These are phyloP conservation scores for Circaetus cinerascens DNA, from an alignment of 2,113 vertebrate genomes.

Conservation along the genomic window DNA sequence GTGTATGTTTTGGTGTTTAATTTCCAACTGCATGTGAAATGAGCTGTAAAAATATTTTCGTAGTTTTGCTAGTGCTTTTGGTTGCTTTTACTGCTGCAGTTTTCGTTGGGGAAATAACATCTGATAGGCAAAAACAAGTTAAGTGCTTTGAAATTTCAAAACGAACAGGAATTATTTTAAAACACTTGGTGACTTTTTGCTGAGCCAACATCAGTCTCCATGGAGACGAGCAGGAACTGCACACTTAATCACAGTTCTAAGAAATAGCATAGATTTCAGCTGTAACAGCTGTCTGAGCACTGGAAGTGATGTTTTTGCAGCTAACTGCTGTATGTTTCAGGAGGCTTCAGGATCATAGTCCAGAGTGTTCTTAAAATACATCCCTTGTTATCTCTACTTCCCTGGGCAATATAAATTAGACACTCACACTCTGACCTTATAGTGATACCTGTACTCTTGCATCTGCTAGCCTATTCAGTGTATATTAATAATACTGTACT, in stretches of 20 bases:
- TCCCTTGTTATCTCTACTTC: background rate
- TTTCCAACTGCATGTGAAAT: conserved; percentile 6
- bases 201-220: conserved; percentile 66
- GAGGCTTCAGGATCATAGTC: background rate
- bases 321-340: background rate
- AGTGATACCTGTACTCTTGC: background rate
- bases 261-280: conserved; percentile 30
- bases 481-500: background rate
- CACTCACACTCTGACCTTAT: background rate
- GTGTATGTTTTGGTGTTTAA: conserved; percentile 3
- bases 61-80: background rate
- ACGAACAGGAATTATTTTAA: conserved; percentile 50
- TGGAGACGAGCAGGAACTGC: conserved; percentile 59
- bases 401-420: background rate
- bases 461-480: background rate
- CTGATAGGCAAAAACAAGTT: conserved; percentile 8
- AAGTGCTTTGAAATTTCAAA: conserved; percentile 41
- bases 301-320: conserved; percentile 7
- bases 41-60: conserved; percentile 14
- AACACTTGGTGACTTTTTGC: conserved; percentile 60
- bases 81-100: background rate
- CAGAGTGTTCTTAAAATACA: background rate
- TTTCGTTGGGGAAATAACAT: conserved; percentile 10
- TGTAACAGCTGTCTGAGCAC: conserved; percentile 33
- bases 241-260: conserved; percentile 40